These are phyloP conservation scores for Lamproptera curius DNA, from an alignment of 2,888 invertebrate genomes.

Conservation along the genomic window DNA sequence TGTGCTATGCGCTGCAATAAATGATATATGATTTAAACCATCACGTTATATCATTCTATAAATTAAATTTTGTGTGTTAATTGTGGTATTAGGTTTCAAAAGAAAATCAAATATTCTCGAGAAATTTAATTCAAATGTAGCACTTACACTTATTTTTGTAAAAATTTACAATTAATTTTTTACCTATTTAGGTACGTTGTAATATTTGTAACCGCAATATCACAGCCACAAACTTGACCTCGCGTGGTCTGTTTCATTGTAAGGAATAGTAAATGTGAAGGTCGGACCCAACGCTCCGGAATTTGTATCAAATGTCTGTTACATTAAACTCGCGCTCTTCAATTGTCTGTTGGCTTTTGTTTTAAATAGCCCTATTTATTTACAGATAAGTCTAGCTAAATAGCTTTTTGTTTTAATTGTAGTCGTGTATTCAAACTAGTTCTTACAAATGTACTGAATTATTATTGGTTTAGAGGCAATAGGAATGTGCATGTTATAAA, in stretches of 20 bases:
- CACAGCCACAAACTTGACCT: conserved; percentile 11
- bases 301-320: background rate
- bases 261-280: conserved; percentile 12
- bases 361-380: background rate
- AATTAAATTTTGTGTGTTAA: too few species aligned
- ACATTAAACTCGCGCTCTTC: background rate
- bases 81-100: too few species aligned
- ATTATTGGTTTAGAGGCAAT: too few species aligned
- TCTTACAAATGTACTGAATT: too few species aligned
- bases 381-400: too few species aligned
- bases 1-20: too few species aligned
- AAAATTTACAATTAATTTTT: background rate
- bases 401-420: background rate
- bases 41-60: too few species aligned
- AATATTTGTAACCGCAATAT: background rate
- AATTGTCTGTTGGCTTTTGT: background rate
- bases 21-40: too few species aligned
- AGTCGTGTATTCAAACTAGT: background rate
- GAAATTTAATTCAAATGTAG: too few species aligned
- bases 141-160: conserved; percentile 1
- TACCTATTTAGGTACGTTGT: background rate
- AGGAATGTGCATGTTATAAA: too few species aligned
- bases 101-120: too few species aligned
- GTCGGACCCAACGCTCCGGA: background rate
- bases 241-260: conserved; percentile 4